Evolutionary conservation across 2,888 invertebrate genomes (phyloP).

Genomic region (Pollenia angustigena): DNA sequence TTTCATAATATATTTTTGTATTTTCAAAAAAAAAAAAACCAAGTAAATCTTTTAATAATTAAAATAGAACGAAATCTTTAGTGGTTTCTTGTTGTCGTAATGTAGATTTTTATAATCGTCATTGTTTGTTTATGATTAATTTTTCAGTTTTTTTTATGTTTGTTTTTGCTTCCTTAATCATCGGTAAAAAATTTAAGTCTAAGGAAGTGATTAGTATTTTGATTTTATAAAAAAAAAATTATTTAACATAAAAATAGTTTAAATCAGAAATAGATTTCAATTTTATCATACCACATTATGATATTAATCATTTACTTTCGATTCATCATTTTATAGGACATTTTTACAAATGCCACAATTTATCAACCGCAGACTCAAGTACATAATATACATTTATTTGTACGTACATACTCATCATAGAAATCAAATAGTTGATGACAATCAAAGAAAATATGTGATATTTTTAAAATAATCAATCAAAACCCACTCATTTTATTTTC

Average conservation of each 20-base stretch:
- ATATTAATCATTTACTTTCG: neutral
- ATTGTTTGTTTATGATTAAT: slow-evolving; percentile 52
- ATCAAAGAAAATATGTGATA: slow-evolving; percentile 41
- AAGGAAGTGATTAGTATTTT: slow-evolving; percentile 66
- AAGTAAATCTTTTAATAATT: slow-evolving; percentile 50
- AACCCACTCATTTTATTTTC: slow-evolving; percentile 34
- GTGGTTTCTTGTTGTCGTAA: slow-evolving; percentile 16
- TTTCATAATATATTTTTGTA: slow-evolving; percentile 28
- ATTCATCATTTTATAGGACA: slow-evolving; percentile 43
- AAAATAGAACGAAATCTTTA: slow-evolving; percentile 36
- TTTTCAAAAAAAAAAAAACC: slow-evolving; percentile 33
- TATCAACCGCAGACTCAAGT: slow-evolving; percentile 3
- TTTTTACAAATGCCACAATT: slow-evolving; percentile 18
- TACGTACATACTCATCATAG: neutral
- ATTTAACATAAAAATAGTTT: slow-evolving; percentile 52
- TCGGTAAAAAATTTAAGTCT: slow-evolving; percentile 46
- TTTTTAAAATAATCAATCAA: slow-evolving; percentile 50
- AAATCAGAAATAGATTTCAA: slow-evolving; percentile 49
- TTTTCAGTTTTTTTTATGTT: neutral
- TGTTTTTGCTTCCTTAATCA: slow-evolving; percentile 21
- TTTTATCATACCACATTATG: slow-evolving; percentile 38
- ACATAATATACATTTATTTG: neutral
- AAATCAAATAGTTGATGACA: slow-evolving; percentile 35
- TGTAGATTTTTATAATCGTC: slow-evolving; percentile 32
- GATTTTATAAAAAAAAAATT: neutral